Percentiles rank a stretch among this genome's conserved stretches.
These are phyloP conservation scores for Lutjanus argentimaculatus DNA, from an alignment of 2,797 vertebrate genomes.

Conservation along the genomic window DNA sequence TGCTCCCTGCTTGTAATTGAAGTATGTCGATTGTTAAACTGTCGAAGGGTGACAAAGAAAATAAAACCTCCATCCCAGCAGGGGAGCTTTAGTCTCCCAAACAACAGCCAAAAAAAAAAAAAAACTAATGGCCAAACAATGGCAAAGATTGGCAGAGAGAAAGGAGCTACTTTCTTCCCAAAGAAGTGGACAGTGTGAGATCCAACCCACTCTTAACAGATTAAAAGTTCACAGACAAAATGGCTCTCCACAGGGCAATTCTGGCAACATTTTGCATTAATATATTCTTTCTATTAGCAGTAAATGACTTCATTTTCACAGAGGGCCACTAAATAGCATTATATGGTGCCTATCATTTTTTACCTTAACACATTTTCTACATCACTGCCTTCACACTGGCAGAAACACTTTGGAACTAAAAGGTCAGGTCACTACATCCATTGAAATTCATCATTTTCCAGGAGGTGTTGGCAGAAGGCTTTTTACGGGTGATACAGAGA, in stretches of 20 bases:
- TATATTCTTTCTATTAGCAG: conserved; percentile 29
- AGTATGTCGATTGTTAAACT: not conserved
- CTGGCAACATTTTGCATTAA: conserved; percentile 25
- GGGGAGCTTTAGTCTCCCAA: not conserved
- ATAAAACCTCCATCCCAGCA: not conserved
- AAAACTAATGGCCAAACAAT: not conserved
- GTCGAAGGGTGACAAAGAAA: not conserved
- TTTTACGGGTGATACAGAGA: not conserved
- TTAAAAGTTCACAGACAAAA: conserved; percentile 27
- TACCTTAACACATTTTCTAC: conserved; percentile 20
- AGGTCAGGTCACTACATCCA: not conserved
- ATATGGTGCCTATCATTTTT: conserved; percentile 18
- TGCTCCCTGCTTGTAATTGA: not conserved
- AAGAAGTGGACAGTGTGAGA: conserved; percentile 10
- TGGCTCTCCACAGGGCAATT: conserved; percentile 32
- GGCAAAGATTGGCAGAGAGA: not conserved
- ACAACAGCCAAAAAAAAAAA: not conserved
- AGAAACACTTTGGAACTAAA: not conserved
- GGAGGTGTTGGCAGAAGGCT: conserved; percentile 7
- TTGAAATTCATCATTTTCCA: conserved; percentile 3
- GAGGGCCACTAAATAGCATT: conserved; percentile 19
- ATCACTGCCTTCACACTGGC: conserved; percentile 1
- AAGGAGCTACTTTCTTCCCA: not conserved
- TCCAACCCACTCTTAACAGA: conserved; percentile 18
- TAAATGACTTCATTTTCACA: conserved; percentile 33